Conservation (phyloP, 2,888 invertebrate genomes). For the Allacma fusca region DNA sequence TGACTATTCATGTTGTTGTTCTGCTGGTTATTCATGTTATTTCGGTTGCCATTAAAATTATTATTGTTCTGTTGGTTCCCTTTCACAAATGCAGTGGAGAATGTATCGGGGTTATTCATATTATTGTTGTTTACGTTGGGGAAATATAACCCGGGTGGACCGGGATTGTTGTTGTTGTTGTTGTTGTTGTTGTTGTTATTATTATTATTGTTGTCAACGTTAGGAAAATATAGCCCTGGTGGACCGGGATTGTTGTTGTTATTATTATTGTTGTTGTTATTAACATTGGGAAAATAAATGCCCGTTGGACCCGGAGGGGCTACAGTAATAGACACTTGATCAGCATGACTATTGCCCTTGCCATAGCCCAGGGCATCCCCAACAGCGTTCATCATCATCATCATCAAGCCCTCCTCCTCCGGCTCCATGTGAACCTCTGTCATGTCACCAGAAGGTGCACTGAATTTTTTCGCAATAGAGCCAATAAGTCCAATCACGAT, state of each 20-base stretch:
- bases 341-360: background rate
- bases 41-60: too few species aligned
- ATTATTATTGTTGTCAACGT: too few species aligned
- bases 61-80: conserved; percentile 5
- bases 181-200: too few species aligned
- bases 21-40: background rate
- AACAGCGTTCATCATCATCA: conserved; percentile 44
- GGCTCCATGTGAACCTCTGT: conserved; percentile 40
- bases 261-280: background rate
- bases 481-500: conserved; percentile 38
- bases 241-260: too few species aligned
- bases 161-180: conserved; percentile 17
- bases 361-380: conserved; percentile 29
- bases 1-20: background rate
- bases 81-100: too few species aligned
- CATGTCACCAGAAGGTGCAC: conserved; percentile 31
- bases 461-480: conserved; percentile 35
- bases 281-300: conserved; percentile 27
- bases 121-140: too few species aligned
- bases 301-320: background rate
- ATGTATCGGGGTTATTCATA: too few species aligned
- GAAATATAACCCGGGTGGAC: too few species aligned
- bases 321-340: conserved; percentile 33
- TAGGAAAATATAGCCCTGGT: too few species aligned
- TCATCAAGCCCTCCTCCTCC: conserved; percentile 33